Conservation (phyloP, 1,140 invertebrate species). For the Megalopta genalis region DNA sequence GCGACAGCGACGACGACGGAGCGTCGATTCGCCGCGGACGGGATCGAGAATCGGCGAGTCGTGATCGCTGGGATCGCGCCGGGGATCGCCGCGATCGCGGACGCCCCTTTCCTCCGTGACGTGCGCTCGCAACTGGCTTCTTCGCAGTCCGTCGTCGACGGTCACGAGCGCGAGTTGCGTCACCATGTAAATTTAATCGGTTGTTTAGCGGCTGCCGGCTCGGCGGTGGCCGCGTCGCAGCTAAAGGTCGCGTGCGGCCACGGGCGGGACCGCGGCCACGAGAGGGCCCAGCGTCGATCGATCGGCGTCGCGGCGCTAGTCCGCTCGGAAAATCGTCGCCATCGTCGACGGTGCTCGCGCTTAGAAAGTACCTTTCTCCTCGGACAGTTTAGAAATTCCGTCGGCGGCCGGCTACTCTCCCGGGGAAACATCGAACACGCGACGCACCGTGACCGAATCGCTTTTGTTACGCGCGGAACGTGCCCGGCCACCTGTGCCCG, state of each 20-base stretch:
- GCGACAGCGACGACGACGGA: background rate
- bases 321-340: conserved; percentile 24
- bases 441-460: conserved; percentile 30
- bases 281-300: background rate
- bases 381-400: conserved; percentile 44
- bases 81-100: background rate
- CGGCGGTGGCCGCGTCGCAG: background rate
- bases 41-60: background rate
- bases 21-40: background rate
- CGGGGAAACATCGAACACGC: conserved; percentile 43
- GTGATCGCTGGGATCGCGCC: no score
- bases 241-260: conserved; percentile 40
- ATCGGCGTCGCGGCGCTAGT: background rate
- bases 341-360: conserved; percentile 9
- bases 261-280: background rate
- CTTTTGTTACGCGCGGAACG: background rate
- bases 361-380: conserved; percentile 52
- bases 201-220: conserved; percentile 46
- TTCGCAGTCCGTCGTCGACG: conserved; percentile 31
- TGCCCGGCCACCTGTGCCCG: background rate
- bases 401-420: conserved; percentile 25
- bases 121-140: conserved; percentile 42
- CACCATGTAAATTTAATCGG: conserved; percentile 62
- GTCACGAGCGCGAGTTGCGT: conserved; percentile 45
- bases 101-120: conserved; percentile 28